A percentile compares a stretch with the other conserved stretches of the same genome.
These are phyloP conservation scores for Anadara kagoshimensis DNA, from an alignment of 1,140 invertebrate species.

Conservation along the genomic window DNA sequence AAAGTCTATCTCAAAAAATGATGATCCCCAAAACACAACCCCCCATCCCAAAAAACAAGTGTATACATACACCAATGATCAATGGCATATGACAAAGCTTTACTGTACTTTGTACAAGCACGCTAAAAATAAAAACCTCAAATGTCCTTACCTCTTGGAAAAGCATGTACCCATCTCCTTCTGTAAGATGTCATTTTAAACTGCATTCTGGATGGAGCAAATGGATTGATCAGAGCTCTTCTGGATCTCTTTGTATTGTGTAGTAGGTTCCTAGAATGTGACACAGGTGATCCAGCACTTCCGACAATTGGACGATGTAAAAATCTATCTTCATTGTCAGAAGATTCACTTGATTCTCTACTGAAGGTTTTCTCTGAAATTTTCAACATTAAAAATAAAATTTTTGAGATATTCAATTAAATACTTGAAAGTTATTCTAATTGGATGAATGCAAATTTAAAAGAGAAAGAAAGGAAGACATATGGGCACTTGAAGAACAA, in stretches of 20 bases:
- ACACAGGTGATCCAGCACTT: constrained; percentile 66
- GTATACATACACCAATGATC: no score
- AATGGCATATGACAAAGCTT: no score
- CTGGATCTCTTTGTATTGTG: constrained; percentile 53
- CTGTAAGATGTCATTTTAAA: constrained; percentile 97
- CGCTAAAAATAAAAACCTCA: no score
- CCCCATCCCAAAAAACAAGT: no score
- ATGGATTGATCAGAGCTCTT: constrained; percentile 87
- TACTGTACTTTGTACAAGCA: no score
- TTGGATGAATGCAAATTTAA: no score
- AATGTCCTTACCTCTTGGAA: constrained; percentile 85
- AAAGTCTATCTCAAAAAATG: no score
- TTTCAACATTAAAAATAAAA: background rate
- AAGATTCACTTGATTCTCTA: constrained; percentile 51
- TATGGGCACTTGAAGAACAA: no score
- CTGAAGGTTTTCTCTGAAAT: constrained; percentile 50
- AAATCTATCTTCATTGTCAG: constrained; percentile 55
- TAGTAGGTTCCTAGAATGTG: constrained; percentile 49
- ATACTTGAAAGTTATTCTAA: no score
- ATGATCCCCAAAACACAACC: no score
- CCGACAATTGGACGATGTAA: constrained; percentile 60
- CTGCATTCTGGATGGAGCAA: constrained; percentile 96
- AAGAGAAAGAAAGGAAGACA: no score
- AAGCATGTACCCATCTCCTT: constrained; percentile 98
- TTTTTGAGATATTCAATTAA: no score